A percentile compares a stretch with the other conserved stretches of the same genome.
These are phyloP conservation scores for Pseudochaenichthys georgianus DNA, from an alignment of 2,797 vertebrate genomes.

Conservation along the genomic window DNA sequence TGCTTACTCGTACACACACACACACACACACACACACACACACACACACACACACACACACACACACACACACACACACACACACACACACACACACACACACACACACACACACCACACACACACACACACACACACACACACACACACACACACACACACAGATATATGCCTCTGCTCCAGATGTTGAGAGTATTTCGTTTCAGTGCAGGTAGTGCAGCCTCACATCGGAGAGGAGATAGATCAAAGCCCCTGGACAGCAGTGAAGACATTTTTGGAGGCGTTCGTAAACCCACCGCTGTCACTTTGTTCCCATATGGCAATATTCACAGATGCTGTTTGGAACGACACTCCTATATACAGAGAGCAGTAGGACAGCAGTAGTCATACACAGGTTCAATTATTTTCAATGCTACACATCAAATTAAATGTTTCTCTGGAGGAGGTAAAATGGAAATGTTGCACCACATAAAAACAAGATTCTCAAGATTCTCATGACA, in stretches of 20 bases:
- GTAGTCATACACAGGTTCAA: constrained; percentile 1
- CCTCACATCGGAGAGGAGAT: constrained; percentile 64
- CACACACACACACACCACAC: no score
- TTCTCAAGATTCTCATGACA: background rate
- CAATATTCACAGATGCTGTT: constrained; percentile 65
- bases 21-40: constrained; percentile 1
- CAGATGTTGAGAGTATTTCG: constrained; percentile 73
- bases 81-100: no score
- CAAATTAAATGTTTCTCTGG: constrained; percentile 47
- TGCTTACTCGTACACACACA: background rate
- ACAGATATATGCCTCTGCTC: constrained; percentile 40
- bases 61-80: no score
- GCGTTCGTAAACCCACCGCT: constrained; percentile 69
- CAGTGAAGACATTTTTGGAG: constrained; percentile 80
- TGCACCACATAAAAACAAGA: constrained; percentile 28
- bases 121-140: no score
- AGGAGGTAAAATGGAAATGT: constrained; percentile 32
- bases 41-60: no score
- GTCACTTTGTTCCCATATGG: constrained; percentile 73
- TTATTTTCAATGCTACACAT: constrained; percentile 41
- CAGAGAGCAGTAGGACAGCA: constrained; percentile 14
- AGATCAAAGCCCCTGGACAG: constrained; percentile 75
- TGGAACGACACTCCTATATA: constrained; percentile 35
- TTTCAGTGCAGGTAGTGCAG: constrained; percentile 65
- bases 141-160: constrained; percentile 4